Conservation (phyloP, 2,797 vertebrate species). For the Lepilemur ruficaudatus region DNA sequence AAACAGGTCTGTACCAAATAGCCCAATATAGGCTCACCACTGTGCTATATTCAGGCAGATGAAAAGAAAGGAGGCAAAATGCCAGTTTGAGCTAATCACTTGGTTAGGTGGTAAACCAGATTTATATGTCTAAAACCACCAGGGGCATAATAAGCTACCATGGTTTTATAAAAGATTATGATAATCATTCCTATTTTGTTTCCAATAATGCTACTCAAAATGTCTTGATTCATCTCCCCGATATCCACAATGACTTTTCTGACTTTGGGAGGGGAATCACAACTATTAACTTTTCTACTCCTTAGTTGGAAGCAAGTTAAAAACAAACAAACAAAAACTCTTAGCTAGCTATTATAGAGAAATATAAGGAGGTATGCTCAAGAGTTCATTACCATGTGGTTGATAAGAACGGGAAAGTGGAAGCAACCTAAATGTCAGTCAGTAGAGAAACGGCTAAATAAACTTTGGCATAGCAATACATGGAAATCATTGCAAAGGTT, state of each 20-base stretch:
- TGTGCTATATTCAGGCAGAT: not conserved
- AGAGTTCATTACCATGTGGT: not conserved
- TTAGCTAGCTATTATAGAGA: not conserved
- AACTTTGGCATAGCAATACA: not conserved
- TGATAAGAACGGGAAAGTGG: slow-evolving; percentile 9
- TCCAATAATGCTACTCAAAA: not conserved
- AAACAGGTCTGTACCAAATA: not conserved
- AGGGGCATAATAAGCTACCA: not conserved
- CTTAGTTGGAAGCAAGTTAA: not conserved
- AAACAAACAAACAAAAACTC: not conserved
- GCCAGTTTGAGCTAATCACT: not conserved
- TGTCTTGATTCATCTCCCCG: not conserved
- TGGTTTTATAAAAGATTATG: not conserved
- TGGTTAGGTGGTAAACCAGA: not conserved
- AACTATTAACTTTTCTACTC: slow-evolving; percentile 2
- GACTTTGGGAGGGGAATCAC: not conserved
- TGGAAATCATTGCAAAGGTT: not conserved
- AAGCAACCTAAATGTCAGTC: not conserved
- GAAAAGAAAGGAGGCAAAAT: not conserved
- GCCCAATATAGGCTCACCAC: not conserved
- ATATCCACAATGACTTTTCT: not conserved
- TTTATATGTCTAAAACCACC: not conserved
- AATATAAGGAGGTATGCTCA: not conserved
- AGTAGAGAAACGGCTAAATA: slow-evolving; percentile 32
- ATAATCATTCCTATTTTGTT: slow-evolving; percentile 32